These are phyloP conservation scores for Cichlasoma orientale DNA, from an alignment of 2,797 vertebrate species.

Conservation along the genomic window DNA sequence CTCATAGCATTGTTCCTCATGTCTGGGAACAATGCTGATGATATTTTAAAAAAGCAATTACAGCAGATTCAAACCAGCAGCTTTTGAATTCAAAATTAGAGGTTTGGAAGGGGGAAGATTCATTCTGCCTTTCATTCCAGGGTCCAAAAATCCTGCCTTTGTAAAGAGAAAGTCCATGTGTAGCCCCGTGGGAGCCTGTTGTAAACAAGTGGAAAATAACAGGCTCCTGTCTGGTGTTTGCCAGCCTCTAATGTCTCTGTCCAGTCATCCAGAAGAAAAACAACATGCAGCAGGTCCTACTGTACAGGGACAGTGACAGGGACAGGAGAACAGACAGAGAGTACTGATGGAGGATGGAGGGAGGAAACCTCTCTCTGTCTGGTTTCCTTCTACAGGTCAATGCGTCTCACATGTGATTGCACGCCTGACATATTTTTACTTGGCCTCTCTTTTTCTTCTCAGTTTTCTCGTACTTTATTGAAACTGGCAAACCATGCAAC, in stretches of 20 bases:
- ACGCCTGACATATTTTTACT: slow-evolving; percentile 50
- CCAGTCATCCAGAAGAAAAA: slow-evolving; percentile 64
- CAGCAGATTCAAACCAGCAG: too few relatives aligned
- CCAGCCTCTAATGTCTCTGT: slow-evolving; percentile 55
- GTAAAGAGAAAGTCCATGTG: slow-evolving; percentile 5
- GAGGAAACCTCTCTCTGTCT: slow-evolving; percentile 35
- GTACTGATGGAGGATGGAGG: background rate
- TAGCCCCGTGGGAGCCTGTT: slow-evolving; percentile 15
- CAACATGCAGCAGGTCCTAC: slow-evolving; percentile 24
- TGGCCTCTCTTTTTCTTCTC: background rate
- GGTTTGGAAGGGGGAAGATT: background rate
- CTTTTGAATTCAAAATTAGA: background rate
- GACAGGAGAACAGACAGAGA: slow-evolving; percentile 10
- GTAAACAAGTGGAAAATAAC: slow-evolving; percentile 70
- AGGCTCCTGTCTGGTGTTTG: slow-evolving; percentile 56
- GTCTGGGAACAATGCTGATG: background rate
- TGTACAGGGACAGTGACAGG: slow-evolving; percentile 20
- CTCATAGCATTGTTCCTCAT: too few relatives aligned
- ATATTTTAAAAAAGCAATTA: too few relatives aligned
- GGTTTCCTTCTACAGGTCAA: slow-evolving; percentile 55
- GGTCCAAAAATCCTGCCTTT: background rate
- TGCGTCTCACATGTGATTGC: slow-evolving; percentile 51
- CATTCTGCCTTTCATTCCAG: background rate
- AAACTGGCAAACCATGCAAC: background rate
- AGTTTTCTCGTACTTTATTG: background rate